phyloP scores from a whole-genome alignment of 2,797 vertebrate species.

The Emydoidea blandingii region DNA sequence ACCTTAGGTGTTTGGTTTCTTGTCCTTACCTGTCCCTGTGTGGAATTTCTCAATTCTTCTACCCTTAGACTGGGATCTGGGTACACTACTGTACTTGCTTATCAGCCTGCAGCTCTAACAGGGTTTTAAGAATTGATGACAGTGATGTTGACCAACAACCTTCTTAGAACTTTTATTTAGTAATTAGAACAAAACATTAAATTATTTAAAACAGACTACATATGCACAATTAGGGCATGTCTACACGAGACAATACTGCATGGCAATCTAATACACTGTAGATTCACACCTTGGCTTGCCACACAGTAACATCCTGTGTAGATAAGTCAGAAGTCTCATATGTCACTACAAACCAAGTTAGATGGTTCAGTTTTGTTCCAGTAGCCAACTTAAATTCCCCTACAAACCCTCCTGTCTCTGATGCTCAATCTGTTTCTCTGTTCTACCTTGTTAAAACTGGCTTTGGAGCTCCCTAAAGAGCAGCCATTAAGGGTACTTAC shows the following conservation, averaged over 20 bases:
- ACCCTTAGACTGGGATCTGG: no score
- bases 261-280: not conserved
- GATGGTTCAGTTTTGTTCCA: not conserved
- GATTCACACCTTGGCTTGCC: not conserved
- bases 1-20: not conserved
- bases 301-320: not conserved
- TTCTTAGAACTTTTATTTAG: not conserved
- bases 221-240: not conserved
- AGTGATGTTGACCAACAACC: not conserved
- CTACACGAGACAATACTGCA: not conserved
- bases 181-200: not conserved
- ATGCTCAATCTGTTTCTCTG: not conserved
- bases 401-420: not conserved
- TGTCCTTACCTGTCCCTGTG: not conserved
- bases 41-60: not conserved
- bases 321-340: not conserved
- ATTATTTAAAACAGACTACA: not conserved
- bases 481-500: not conserved
- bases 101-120: not conserved
- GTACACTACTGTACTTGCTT: not conserved
- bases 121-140: not conserved
- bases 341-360: not conserved
- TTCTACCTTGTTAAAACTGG: not conserved
- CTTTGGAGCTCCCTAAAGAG: rapidly evolving
- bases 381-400: no score